Percentiles rank a stretch among this genome's conserved stretches.
phyloP scores from a whole-genome alignment of 2,888 invertebrate species.

The Prosopocoilus inquinatus region DNA sequence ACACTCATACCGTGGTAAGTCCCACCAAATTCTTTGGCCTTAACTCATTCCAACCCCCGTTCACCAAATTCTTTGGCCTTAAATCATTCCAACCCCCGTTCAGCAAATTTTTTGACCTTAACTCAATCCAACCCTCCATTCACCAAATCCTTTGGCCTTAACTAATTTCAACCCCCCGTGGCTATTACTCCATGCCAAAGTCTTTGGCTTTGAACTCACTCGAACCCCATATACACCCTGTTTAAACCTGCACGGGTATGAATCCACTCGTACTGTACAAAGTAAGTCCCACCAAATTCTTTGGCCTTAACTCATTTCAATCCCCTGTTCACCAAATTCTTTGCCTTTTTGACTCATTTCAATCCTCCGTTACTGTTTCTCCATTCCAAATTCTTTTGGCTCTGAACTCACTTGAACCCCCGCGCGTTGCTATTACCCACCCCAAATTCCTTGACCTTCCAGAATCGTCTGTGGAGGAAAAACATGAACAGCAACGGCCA shows the following conservation, averaged over 20 bases:
- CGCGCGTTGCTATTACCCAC: too few species aligned
- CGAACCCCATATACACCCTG: too few species aligned
- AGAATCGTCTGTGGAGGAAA: constrained; percentile 30
- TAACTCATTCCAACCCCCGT: background rate
- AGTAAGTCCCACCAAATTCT: constrained; percentile 15
- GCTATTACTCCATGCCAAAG: too few species aligned
- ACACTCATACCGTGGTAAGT: constrained; percentile 27
- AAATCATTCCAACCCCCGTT: too few species aligned
- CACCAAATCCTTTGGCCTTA: too few species aligned
- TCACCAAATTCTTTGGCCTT: constrained; percentile 1
- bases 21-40: background rate
- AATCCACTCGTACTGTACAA: constrained; percentile 28
- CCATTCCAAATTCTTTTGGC: too few species aligned
- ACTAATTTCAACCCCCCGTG: too few species aligned
- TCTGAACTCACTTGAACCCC: too few species aligned
- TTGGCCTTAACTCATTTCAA: background rate
- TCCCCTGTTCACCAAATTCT: constrained; percentile 1
- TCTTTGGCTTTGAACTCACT: too few species aligned
- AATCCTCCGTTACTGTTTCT: too few species aligned
- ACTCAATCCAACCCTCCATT: too few species aligned
- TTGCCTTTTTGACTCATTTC: too few species aligned
- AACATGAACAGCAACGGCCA: constrained; percentile 29
- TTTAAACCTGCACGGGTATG: constrained; percentile 34
- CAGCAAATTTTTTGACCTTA: background rate
- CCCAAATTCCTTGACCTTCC: background rate